These are phyloP conservation scores for Seriola aureovittata DNA, from an alignment of 2,113 vertebrate species.

Conservation along the genomic window DNA sequence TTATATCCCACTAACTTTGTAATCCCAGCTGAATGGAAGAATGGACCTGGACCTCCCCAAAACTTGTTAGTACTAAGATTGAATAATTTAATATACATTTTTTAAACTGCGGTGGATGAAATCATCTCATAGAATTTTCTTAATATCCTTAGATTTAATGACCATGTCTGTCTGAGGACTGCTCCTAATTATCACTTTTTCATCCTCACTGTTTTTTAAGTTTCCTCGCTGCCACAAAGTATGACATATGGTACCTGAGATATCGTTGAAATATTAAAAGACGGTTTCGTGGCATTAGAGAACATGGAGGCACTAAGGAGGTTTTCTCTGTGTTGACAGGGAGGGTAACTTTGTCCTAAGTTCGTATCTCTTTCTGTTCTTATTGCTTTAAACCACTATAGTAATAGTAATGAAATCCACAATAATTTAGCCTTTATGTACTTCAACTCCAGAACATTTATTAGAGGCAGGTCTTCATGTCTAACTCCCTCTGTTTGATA, in stretches of 20 bases:
- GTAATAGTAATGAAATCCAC: too few relatives aligned
- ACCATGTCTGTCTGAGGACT: constrained; percentile 54
- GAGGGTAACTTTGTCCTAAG: neutral
- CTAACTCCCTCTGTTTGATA: too few relatives aligned
- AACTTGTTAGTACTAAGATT: constrained; percentile 56
- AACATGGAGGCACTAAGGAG: neutral
- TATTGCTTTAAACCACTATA: neutral
- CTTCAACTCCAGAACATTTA: too few relatives aligned
- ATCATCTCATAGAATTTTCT: constrained; percentile 53
- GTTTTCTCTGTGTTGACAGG: neutral
- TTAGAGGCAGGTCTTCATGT: too few relatives aligned
- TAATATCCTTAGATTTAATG: constrained; percentile 74
- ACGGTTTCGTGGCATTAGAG: neutral
- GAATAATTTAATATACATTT: constrained; percentile 74
- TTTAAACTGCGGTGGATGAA: constrained; percentile 46
- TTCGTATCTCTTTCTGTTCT: too few relatives aligned
- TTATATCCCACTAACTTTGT: constrained; percentile 62
- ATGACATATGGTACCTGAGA: constrained; percentile 32
- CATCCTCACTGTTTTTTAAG: constrained; percentile 14
- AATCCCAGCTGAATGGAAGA: constrained; percentile 60
- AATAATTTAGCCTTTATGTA: too few relatives aligned
- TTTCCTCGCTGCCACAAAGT: constrained; percentile 8
- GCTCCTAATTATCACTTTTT: constrained; percentile 59
- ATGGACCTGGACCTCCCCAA: constrained; percentile 52
- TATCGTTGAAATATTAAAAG: constrained; percentile 45